phyloP scores from a whole-genome alignment of 2,797 vertebrate genomes.

The Kryptolebias ocellatus region DNA sequence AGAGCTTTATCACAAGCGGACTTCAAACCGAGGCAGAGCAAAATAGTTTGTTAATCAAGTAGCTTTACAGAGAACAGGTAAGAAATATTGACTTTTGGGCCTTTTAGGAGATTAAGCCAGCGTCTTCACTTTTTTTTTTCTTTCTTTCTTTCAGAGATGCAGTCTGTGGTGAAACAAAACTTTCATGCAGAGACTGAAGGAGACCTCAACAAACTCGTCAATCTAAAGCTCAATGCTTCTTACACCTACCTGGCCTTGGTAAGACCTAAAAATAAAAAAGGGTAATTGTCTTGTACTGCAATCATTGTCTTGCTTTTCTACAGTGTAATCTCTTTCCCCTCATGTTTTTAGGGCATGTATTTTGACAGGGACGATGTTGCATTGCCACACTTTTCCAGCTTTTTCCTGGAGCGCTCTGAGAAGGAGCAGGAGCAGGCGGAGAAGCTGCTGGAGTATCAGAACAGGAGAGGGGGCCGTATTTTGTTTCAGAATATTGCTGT shows the following conservation, averaged over 20 bases:
- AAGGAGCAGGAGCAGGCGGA: constrained; percentile 84
- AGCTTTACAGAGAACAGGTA: not conserved
- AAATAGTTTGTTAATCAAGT: not conserved
- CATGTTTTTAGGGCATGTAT: constrained; percentile 78
- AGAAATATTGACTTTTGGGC: not conserved
- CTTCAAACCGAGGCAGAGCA: not conserved
- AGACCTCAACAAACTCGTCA: constrained; percentile 80
- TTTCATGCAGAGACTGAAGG: constrained; percentile 74
- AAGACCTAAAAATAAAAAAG: not conserved
- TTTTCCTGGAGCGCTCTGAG: constrained; percentile 79
- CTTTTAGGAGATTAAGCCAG: rapidly evolving
- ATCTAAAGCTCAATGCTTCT: constrained; percentile 78
- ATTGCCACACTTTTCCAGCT: constrained; percentile 79
- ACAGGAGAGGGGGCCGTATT: constrained; percentile 81
- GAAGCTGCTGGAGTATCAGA: constrained; percentile 83
- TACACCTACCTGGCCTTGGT: constrained; percentile 81
- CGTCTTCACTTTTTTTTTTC: not conserved
- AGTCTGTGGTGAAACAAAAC: constrained; percentile 79
- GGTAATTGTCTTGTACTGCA: no score
- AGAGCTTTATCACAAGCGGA: not conserved
- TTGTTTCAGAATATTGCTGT: constrained; percentile 82
- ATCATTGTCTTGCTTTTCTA: not conserved
- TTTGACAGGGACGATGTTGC: constrained; percentile 87
- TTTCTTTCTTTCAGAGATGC: constrained; percentile 69
- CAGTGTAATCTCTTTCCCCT: not conserved